Percentiles rank a stretch among this genome's conserved stretches.
These are phyloP conservation scores for Drosophila mayaguana DNA, from an alignment of 2,888 invertebrate species.

Conservation along the genomic window DNA sequence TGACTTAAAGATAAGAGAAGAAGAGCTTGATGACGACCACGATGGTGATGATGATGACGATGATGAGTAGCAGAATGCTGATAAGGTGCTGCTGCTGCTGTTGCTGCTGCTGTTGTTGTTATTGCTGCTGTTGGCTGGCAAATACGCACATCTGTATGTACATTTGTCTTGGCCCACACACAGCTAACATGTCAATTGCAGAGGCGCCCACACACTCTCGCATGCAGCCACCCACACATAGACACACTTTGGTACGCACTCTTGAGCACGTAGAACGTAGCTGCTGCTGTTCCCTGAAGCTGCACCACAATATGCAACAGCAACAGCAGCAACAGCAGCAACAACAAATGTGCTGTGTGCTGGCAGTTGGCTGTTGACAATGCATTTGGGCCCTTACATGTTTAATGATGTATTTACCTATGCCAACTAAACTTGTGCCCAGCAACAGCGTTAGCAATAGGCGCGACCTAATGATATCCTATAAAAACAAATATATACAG, in stretches of 20 bases:
- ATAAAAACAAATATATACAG: not conserved
- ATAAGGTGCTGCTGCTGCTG: not conserved
- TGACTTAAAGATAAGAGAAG: not conserved
- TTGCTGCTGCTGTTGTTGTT: not conserved
- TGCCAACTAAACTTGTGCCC: conserved; percentile 70
- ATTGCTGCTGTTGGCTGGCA: conserved; percentile 38
- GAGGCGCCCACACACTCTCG: conserved; percentile 18
- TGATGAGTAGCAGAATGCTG: not conserved
- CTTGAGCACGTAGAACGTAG: conserved; percentile 72
- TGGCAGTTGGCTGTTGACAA: conserved; percentile 73
- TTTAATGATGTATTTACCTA: conserved; percentile 79
- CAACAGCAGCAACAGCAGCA: conserved; percentile 21
- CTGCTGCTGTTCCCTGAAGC: conserved; percentile 19
- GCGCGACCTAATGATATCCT: not conserved
- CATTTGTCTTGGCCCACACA: conserved; percentile 61
- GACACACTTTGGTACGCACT: conserved; percentile 45
- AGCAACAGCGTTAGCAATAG: conserved; percentile 13
- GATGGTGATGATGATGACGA: conserved; percentile 12
- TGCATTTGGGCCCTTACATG: conserved; percentile 76
- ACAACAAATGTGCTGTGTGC: conserved; percentile 46
- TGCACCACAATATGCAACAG: conserved; percentile 21
- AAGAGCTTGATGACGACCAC: conserved; percentile 3
- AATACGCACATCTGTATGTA: conserved; percentile 61
- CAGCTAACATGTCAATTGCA: conserved; percentile 63
- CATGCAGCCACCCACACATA: conserved; percentile 18